Conservation (phyloP, 2,113 vertebrate genomes). For the Rutilus rutilus region DNA sequence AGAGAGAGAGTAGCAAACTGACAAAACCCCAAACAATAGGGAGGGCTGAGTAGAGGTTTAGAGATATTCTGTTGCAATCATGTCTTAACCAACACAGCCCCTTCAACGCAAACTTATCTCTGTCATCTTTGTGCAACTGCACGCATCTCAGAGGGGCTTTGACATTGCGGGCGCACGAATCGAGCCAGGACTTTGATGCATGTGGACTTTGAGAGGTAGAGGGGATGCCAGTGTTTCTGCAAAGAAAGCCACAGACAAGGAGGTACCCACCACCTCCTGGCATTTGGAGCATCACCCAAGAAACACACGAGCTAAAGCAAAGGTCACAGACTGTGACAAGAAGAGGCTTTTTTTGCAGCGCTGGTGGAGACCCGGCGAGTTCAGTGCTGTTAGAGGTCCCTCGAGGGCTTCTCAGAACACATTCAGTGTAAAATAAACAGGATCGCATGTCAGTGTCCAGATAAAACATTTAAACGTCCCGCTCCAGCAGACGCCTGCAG, state of each 20-base stretch:
- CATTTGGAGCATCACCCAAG: slow-evolving; percentile 43
- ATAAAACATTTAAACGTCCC: slow-evolving; percentile 24
- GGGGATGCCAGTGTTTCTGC: slow-evolving; percentile 47
- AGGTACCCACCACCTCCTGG: slow-evolving; percentile 45
- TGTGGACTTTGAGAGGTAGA: slow-evolving; percentile 37
- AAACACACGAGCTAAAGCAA: slow-evolving; percentile 18
- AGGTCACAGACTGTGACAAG: slow-evolving; percentile 40
- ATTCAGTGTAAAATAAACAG: slow-evolving; percentile 17
- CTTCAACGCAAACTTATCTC: slow-evolving; percentile 21
- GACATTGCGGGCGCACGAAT: slow-evolving; percentile 4
- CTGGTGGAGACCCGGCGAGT: background rate
- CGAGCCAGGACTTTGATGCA: slow-evolving; percentile 25
- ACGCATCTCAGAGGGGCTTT: slow-evolving; percentile 34
- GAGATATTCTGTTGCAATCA: slow-evolving; percentile 41
- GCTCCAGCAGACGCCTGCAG: background rate
- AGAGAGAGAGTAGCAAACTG: slow-evolving; percentile 40
- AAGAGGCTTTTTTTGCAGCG: background rate
- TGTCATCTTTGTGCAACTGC: slow-evolving; percentile 7
- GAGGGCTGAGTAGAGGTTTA: slow-evolving; percentile 24
- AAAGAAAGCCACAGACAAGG: slow-evolving; percentile 48
- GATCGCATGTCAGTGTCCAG: slow-evolving; percentile 2
- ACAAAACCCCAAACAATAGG: slow-evolving; percentile 47
- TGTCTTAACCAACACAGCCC: slow-evolving; percentile 46
- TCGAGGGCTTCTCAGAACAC: slow-evolving; percentile 5
- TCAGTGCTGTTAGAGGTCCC: background rate